Conservation (phyloP, 2,888 invertebrate genomes). For the Tachina fera region DNA sequence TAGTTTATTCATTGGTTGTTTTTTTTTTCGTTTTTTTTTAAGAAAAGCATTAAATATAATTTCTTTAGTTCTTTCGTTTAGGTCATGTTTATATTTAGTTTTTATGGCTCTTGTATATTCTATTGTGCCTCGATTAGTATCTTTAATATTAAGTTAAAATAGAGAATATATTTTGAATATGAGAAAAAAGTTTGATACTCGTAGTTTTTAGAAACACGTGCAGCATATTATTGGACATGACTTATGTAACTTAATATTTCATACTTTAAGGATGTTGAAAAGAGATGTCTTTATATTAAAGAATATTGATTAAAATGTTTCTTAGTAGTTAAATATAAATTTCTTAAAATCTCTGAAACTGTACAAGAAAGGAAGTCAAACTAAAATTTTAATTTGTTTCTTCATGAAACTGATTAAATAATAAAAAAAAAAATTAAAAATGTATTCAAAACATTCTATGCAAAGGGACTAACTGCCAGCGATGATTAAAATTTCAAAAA, state of each 20-base stretch:
- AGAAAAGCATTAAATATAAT: constrained; percentile 34
- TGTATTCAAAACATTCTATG: too few relatives aligned
- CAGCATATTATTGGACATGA: background rate
- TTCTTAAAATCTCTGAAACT: too few relatives aligned
- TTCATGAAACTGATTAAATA: too few relatives aligned
- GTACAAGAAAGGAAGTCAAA: too few relatives aligned
- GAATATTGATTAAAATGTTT: too few relatives aligned
- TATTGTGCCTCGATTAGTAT: background rate
- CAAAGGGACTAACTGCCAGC: too few relatives aligned
- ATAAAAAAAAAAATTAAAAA: too few relatives aligned
- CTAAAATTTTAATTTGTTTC: too few relatives aligned
- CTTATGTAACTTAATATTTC: background rate
- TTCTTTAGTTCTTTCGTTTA: constrained; percentile 46
- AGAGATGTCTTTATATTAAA: too few relatives aligned
- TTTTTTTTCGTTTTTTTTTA: background rate
- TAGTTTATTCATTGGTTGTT: constrained; percentile 37
- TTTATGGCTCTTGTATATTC: background rate
- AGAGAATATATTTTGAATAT: background rate
- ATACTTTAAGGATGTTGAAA: background rate
- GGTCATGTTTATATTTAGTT: constrained; percentile 2
- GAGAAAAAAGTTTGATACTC: background rate
- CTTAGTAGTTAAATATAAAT: too few relatives aligned
- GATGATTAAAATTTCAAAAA: too few relatives aligned
- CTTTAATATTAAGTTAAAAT: background rate
- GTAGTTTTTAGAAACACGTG: too few relatives aligned